Evolutionary conservation across 2,113 vertebrate genomes (phyloP), one percentile per base, ranked within the genome.

Genomic region (Pluvianellus socialis): DNA sequence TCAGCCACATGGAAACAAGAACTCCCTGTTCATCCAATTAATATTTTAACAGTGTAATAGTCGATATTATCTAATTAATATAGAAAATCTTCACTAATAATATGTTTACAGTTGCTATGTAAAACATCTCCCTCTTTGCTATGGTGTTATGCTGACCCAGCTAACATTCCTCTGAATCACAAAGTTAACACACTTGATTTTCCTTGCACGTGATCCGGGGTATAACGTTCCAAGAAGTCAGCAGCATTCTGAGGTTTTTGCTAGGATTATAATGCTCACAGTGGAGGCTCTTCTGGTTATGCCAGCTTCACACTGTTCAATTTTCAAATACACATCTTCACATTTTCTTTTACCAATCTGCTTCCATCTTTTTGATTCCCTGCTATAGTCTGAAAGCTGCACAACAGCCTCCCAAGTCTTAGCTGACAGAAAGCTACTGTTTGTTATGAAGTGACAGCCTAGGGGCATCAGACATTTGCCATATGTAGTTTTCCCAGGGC

Each of bases 201-300:
- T 28, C 14, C 15, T 35, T 62, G 8, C 45, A 14, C 4, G 3
- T 52, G 16, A 67, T 3, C 45, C 3, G 0, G 2, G 2, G 1
- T 53, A 6, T 20, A 47, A n/a, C 7, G 9, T 40, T 90, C 7
- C 38, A 73, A 62, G 0, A 2, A 50, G 9, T 27, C 52, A 83
- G 13, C 42, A 63, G 7, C 6, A 77, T 30, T 10, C 18, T 35
- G 18, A 21, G 2, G 0, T 55, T 65, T 88, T 52, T 74, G 5
- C 16, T 77, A 22, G 22, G 19, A 44, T 10, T 22, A 14, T 30
- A 68, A n/a, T n/a, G 14, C 10, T 55, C 30, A 10, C 7, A 63
- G 47, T 6, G 8, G 22, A 83, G 14, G 10, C 28, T 71, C 6
- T 87, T 76, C 62, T 47, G 19, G 10, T 71, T 72, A 42, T 55